Conservation (phyloP, 2,888 invertebrate species). For the Dendrolimus pini region DNA sequence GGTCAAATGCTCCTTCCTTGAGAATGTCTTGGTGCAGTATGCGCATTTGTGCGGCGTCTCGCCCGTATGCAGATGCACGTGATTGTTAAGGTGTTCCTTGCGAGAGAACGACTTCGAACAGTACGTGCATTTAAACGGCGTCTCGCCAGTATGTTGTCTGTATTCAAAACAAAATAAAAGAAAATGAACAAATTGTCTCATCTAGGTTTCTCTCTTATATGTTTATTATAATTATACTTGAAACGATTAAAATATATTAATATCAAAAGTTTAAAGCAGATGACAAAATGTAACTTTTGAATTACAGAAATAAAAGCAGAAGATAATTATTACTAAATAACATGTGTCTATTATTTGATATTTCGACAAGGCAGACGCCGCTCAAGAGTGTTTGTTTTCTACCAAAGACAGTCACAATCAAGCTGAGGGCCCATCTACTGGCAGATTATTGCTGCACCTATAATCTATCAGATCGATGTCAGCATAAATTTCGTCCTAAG, state of each 20-base stretch:
- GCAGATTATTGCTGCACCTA: no score
- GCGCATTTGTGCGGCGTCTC: constrained; percentile 85
- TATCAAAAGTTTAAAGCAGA: no score
- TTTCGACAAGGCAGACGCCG: constrained; percentile 10
- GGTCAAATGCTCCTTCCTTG: constrained; percentile 83
- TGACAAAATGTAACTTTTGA: no score
- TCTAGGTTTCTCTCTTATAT: no score
- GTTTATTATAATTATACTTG: no score
- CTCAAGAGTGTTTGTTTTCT: not conserved
- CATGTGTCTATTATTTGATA: no score
- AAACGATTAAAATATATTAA: no score
- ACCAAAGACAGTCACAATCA: not conserved
- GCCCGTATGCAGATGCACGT: constrained; percentile 85
- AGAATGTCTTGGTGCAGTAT: constrained; percentile 84
- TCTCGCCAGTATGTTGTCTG: constrained; percentile 88
- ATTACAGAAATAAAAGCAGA: no score
- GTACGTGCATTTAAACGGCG: constrained; percentile 86
- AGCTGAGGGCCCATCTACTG: no score
- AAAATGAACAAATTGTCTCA: not conserved
- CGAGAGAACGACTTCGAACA: constrained; percentile 80
- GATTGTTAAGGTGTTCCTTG: constrained; percentile 92
- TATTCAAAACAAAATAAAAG: constrained; percentile 10
- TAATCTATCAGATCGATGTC: no score
- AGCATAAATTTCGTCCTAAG: no score
- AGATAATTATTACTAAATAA: no score